Evolutionary conservation across 35 echinoderm and acorn worm genomes (phyloP), one percentile per base, ranked within the genome.

Genomic region (Apostichopus californicus): DNA sequence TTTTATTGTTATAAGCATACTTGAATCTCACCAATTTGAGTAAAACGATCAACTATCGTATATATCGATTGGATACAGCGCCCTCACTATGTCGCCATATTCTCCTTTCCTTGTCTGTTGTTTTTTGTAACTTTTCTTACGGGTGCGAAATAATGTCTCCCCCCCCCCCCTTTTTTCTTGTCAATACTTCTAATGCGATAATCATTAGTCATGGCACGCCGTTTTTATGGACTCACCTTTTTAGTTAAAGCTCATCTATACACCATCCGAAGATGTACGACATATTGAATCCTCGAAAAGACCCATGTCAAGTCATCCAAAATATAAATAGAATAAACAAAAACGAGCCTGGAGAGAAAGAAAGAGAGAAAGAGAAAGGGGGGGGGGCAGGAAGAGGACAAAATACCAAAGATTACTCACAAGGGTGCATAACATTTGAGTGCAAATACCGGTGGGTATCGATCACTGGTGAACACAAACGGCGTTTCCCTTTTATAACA

Each of bases 371-470:
- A 68, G 10, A 68, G 0, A 68, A 46, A 46, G 1, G 34, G 3
- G 34, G 34, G 34, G 34, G 34, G 34, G 34, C 0, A 2, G 28
- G 34, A 4, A 46, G 34, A 46, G 34, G 34, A 46, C 34, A 3
- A 46, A 46, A 46, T 46, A 46, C 3, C 34, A 46, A 46, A 46
- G 34, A 46, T 46, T 61, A 61, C 8, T 12, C 58, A 61, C 0
- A 61, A 12, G 7, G 58, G 12, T 12, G n/a, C n/a, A n/a, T n/a
- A n/a, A n/a, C n/a, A n/a, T n/a, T n/a, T n/a, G n/a, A n/a, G n/a
- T n/a, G 56, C 81, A 85, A 85, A 85, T 85, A 85, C 81, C 81
- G 55, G 81, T 85, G 21, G 81, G 58, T 54, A 85, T 85, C 81
- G 81, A 85, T 85, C 55, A 54, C n/a, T 56, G 12, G 26, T 46